A percentile compares a stretch with the other conserved stretches of the same genome.
These are phyloP conservation scores for Melanotaenia nigrans DNA, from an alignment of 2,797 vertebrate genomes.

Conservation along the genomic window DNA sequence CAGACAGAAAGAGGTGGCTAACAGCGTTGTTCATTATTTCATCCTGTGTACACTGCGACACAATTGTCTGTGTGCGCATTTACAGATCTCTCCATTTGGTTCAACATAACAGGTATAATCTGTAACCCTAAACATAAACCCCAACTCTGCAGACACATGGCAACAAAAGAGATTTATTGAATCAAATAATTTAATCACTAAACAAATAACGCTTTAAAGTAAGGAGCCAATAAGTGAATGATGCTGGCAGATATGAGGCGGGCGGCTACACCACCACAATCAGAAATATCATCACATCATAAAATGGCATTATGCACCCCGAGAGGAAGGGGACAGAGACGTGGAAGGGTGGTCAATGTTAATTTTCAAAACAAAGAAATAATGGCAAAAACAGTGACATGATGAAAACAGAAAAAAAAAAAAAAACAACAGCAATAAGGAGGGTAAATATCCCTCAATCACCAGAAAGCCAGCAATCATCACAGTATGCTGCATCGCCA, in stretches of 20 bases:
- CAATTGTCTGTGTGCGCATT: slow-evolving; percentile 41
- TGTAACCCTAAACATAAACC: slow-evolving; percentile 31
- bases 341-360: slow-evolving; percentile 32
- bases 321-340: slow-evolving; percentile 22
- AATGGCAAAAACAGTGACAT: slow-evolving; percentile 51
- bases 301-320: slow-evolving; percentile 64
- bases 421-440: slow-evolving; percentile 23
- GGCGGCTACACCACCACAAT: slow-evolving; percentile 54
- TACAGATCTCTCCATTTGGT: slow-evolving; percentile 18
- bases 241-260: slow-evolving; percentile 60
- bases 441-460: slow-evolving; percentile 64
- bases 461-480: slow-evolving; percentile 62
- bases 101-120: slow-evolving; percentile 34
- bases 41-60: slow-evolving; percentile 56
- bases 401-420: slow-evolving; percentile 40
- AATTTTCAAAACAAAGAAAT: slow-evolving; percentile 56
- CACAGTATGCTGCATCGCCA: slow-evolving; percentile 48
- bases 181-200: slow-evolving; percentile 57
- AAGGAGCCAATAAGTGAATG: slow-evolving; percentile 63
- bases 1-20: slow-evolving; percentile 17
- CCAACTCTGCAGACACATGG: slow-evolving; percentile 4
- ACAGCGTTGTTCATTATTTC: slow-evolving; percentile 56
- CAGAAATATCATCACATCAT: slow-evolving; percentile 64
- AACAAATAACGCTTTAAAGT: slow-evolving; percentile 58
- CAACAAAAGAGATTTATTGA: slow-evolving; percentile 36